Percentiles rank a stretch among this genome's conserved stretches.
phyloP scores from a whole-genome alignment of 2,113 vertebrate genomes.

The Ammospiza caudacuta region DNA sequence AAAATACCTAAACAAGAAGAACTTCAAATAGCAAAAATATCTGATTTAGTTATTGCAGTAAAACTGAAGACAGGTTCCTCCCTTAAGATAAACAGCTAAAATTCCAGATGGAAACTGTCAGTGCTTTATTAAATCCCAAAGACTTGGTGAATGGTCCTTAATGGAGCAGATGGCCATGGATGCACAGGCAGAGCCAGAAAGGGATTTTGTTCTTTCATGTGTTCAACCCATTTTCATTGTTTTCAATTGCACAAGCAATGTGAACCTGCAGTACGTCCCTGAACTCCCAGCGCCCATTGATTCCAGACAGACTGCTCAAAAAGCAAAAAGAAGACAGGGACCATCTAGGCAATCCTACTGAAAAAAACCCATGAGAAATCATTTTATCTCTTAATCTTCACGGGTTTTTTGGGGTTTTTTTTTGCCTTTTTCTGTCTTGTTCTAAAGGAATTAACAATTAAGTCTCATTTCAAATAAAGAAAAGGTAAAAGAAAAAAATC shows the following conservation, averaged over 20 bases:
- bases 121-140: background rate
- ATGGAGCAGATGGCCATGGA: conserved; percentile 15
- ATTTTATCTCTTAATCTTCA: background rate
- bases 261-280: background rate
- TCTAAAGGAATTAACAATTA: background rate
- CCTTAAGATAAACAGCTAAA: background rate
- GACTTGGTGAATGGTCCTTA: background rate
- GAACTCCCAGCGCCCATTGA: background rate
- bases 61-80: background rate
- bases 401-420: accelerated
- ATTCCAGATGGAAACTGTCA: background rate
- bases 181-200: background rate
- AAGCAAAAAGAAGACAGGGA: background rate
- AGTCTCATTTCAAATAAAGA: background rate
- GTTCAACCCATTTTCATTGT: background rate
- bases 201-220: conserved; percentile 28
- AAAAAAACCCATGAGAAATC: background rate
- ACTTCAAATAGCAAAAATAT: background rate
- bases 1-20: background rate
- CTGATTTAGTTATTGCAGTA: background rate
- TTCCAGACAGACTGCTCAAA: background rate
- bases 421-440: background rate
- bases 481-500: background rate
- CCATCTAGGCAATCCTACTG: background rate
- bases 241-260: background rate